Conservation (phyloP, 2,888 invertebrate genomes). For the Hydriomena furcata region DNA sequence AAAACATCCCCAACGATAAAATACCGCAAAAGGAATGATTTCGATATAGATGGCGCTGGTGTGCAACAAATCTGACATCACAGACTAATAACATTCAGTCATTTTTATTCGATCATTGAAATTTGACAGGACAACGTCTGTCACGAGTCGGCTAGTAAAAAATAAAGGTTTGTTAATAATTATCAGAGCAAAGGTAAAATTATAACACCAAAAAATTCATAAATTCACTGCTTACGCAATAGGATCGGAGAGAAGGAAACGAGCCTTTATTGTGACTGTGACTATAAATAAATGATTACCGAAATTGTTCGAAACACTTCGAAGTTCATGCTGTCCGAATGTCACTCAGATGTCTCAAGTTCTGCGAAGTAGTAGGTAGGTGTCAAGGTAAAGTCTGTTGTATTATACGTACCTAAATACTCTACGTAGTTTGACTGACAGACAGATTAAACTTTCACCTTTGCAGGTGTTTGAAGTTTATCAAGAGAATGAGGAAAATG, state of each 20-base stretch:
- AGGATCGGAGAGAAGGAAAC: background rate
- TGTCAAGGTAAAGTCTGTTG: constrained; percentile 48
- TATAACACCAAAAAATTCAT: too few species aligned
- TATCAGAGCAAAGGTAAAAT: too few species aligned
- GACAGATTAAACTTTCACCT: constrained; percentile 48
- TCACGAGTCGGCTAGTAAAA: too few species aligned
- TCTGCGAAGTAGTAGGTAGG: constrained; percentile 37
- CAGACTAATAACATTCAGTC: too few species aligned
- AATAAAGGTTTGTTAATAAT: too few species aligned
- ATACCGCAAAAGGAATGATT: too few species aligned
- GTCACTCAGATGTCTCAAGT: constrained; percentile 49
- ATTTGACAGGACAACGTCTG: too few species aligned
- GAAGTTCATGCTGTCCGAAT: constrained; percentile 36
- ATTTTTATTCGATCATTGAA: too few species aligned
- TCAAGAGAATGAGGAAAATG: constrained; percentile 22
- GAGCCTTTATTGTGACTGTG: background rate
- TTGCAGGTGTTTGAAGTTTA: constrained; percentile 31
- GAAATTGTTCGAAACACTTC: constrained; percentile 28
- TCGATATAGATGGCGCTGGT: too few species aligned
- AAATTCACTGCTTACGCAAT: too few species aligned
- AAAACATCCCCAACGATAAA: too few species aligned
- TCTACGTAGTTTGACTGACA: constrained; percentile 44
- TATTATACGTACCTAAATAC: constrained; percentile 24
- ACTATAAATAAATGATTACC: constrained; percentile 31
- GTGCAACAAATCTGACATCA: too few species aligned